Conservation (phyloP, 1,140 invertebrate species). For the Drosophila biarmipes region DNA sequence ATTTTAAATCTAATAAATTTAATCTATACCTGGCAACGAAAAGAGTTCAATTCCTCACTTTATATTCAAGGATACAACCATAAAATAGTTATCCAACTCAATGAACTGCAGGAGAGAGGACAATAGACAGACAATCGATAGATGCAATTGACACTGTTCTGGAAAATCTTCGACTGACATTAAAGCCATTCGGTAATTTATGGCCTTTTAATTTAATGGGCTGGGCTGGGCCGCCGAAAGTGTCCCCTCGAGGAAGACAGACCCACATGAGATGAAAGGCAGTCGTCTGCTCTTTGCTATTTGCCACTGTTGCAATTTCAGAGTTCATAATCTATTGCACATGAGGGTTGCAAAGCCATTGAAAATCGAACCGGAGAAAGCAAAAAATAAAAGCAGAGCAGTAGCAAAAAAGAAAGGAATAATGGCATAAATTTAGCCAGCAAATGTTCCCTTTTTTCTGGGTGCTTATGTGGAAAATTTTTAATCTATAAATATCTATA, state of each 20-base stretch:
- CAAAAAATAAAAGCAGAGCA: constrained; percentile 33
- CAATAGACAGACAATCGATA: constrained; percentile 53
- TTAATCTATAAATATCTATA: constrained; percentile 83
- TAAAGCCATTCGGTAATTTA: constrained; percentile 75
- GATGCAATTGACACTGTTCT: constrained; percentile 72
- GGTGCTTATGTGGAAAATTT: constrained; percentile 78
- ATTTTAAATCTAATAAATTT: neutral
- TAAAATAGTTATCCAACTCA: constrained; percentile 70
- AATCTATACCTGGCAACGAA: neutral
- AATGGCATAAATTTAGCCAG: constrained; percentile 70
- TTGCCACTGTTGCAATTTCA: constrained; percentile 68
- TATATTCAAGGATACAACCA: constrained; percentile 55
- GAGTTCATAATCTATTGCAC: constrained; percentile 77
- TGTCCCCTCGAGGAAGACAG: constrained; percentile 62
- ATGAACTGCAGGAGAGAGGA: constrained; percentile 52
- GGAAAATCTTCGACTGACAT: constrained; percentile 74
- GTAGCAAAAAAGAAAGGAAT: constrained; percentile 22
- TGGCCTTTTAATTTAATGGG: constrained; percentile 84
- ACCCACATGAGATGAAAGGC: constrained; percentile 58
- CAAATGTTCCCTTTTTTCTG: constrained; percentile 65
- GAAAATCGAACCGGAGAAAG: constrained; percentile 17
- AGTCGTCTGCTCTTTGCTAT: constrained; percentile 42
- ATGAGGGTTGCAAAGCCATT: constrained; percentile 68
- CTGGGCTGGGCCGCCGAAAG: constrained; percentile 52
- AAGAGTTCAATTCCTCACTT: constrained; percentile 5